A percentile compares a stretch with the other conserved stretches of the same genome.
phyloP scores from a whole-genome alignment of 2,113 vertebrate species.

The Noturus placidus region DNA sequence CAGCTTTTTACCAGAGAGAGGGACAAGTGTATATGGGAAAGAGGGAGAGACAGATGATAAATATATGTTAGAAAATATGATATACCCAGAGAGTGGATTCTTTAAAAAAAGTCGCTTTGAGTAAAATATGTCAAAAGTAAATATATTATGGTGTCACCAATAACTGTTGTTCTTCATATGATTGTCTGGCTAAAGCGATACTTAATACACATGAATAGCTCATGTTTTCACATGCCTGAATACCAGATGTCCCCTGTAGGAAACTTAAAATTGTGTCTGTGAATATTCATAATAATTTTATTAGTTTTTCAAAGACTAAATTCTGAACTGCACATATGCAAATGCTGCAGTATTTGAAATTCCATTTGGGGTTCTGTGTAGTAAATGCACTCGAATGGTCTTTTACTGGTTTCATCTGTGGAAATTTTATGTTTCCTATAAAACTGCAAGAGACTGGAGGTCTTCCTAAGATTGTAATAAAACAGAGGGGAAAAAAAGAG shows the following conservation, averaged over 20 bases:
- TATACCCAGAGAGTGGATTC: not conserved
- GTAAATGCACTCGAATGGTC: constrained; percentile 54
- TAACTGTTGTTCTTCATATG: constrained; percentile 21
- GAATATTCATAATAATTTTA: constrained; percentile 55
- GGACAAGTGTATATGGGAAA: constrained; percentile 45
- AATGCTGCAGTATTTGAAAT: constrained; percentile 26
- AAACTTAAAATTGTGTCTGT: constrained; percentile 53
- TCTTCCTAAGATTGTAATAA: constrained; percentile 66
- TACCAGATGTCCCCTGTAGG: constrained; percentile 21
- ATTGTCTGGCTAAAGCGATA: constrained; percentile 21
- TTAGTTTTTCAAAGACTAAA: constrained; percentile 59
- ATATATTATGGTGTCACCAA: constrained; percentile 12
- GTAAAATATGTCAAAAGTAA: constrained; percentile 25
- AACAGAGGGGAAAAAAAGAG: constrained; percentile 52
- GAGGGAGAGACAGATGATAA: constrained; percentile 25
- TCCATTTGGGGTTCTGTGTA: constrained; percentile 34
- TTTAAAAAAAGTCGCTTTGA: not conserved
- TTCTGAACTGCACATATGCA: constrained; percentile 52
- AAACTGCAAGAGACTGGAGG: constrained; percentile 68
- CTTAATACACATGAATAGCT: constrained; percentile 25
- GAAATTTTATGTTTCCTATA: constrained; percentile 71
- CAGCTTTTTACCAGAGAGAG: constrained; percentile 60
- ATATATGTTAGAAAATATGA: not conserved
- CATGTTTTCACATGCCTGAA: constrained; percentile 13
- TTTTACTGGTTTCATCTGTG: constrained; percentile 69